phyloP scores from a whole-genome alignment of 2,888 invertebrate species.

The Athripsodes cinereus region DNA sequence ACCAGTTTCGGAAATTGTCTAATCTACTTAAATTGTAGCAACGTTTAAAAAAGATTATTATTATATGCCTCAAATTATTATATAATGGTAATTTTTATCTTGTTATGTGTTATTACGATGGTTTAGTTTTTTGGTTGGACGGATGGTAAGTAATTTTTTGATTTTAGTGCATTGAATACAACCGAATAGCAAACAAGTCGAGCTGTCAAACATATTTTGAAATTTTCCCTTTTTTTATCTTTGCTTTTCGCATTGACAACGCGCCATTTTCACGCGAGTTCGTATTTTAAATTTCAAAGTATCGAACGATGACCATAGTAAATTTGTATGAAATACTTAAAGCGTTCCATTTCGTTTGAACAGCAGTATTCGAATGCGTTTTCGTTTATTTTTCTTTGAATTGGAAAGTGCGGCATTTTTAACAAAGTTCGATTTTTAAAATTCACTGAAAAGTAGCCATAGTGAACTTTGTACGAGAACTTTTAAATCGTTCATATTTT shows the following conservation, averaged over 20 bases:
- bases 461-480: too few species aligned
- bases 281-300: too few species aligned
- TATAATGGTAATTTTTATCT: conserved; percentile 2
- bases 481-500: too few species aligned
- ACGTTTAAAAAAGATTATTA: neutral
- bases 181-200: neutral
- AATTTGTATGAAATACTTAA: too few species aligned
- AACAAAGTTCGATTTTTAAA: too few species aligned
- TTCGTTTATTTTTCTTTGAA: neutral
- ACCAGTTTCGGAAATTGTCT: conserved; percentile 2
- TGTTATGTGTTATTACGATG: neutral
- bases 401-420: neutral
- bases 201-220: neutral
- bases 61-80: neutral
- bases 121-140: neutral
- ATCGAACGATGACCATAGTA: too few species aligned
- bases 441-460: too few species aligned
- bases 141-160: neutral
- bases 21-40: neutral
- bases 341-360: too few species aligned
- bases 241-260: neutral
- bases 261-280: neutral
- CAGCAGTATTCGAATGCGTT: too few species aligned
- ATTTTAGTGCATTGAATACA: neutral
- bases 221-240: neutral